Evolutionary conservation across 2,113 vertebrate species (phyloP), one percentile per base, ranked within the genome.

Genomic region (Myrmophylax atrothorax): DNA sequence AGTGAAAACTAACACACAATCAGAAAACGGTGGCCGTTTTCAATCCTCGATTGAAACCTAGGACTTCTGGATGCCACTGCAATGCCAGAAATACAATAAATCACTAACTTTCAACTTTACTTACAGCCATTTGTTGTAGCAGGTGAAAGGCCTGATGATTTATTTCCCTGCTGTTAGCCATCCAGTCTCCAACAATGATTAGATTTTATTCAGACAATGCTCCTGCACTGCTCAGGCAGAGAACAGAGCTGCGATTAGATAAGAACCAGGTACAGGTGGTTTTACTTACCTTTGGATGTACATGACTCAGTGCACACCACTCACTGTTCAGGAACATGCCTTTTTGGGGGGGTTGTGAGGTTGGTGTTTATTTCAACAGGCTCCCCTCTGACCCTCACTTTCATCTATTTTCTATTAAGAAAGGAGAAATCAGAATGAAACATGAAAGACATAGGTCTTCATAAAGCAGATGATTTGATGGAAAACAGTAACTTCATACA

Each of bases 151-250:
- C 52, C 58, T 2, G 26, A 25, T 52, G 63, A 87, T 40, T 92
- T 87, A 92, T 53, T 84, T 87, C 42, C 23, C 72, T 77, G 73
- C 56, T 63, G 69, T 76, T 26, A 90, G 91, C 78, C 91, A 89
- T 14, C 46, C 60, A 49, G 76, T 49, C 82, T 95, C 84, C 95
- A 76, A 15, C 12, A 7, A 28, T 18, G 74, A 85, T 94, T 76
- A 88, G 85, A 85, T 90, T 95, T 85, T 29, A 40, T 56, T 90
- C 85, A 83, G 84, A 82, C 78, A 84, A 76, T 85, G 75, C 62
- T 15, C 12, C 59, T 25, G 50, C 24, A 14, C 67, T 37, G 84
- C 91, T 89, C 3, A 6, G 63, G 76, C 68, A 76, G 87, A 72
- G 66, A 60, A 90, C 75, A 3, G 78, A 90, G 84, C 52, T 47